These are phyloP conservation scores for Tillus elongatus DNA, from an alignment of 2,888 invertebrate species.

Conservation along the genomic window DNA sequence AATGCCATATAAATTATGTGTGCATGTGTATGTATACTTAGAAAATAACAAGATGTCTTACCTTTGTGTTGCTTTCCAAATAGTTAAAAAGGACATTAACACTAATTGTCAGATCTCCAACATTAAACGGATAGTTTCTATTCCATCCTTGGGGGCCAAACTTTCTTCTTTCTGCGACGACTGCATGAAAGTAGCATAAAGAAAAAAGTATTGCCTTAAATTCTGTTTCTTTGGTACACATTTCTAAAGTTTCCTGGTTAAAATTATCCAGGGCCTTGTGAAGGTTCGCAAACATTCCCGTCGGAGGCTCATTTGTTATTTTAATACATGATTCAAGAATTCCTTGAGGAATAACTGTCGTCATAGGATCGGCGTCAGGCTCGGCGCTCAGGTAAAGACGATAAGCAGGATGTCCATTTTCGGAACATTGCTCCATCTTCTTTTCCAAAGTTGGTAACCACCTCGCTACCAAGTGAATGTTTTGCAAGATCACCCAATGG, in stretches of 20 bases:
- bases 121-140: conserved; percentile 66
- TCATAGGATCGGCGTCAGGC: conserved; percentile 60
- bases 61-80: conserved; percentile 74
- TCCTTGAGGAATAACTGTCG: conserved; percentile 68
- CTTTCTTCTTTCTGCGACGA: conserved; percentile 83
- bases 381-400: conserved; percentile 82
- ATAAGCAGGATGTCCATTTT: conserved; percentile 55
- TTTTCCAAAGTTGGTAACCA: conserved; percentile 88
- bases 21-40: too few relatives aligned
- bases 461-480: conserved; percentile 81
- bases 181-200: conserved; percentile 91
- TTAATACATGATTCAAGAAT: conserved; percentile 89
- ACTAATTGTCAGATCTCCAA: conserved; percentile 85
- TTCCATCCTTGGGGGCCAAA: conserved; percentile 96
- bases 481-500: conserved; percentile 91
- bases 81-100: conserved; percentile 86
- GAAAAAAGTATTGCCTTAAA: conserved; percentile 85
- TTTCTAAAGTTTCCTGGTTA: conserved; percentile 83
- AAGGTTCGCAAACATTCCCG: conserved; percentile 88
- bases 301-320: conserved; percentile 93
- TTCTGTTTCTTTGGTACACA: conserved; percentile 87
- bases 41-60: conserved; percentile 16
- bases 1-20: too few relatives aligned
- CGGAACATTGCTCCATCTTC: conserved; percentile 74
- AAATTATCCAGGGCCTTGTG: conserved; percentile 90